A percentile compares a stretch with the other conserved stretches of the same genome.
phyloP scores from a whole-genome alignment of 2,888 invertebrate genomes.

The Mimas tiliae region DNA sequence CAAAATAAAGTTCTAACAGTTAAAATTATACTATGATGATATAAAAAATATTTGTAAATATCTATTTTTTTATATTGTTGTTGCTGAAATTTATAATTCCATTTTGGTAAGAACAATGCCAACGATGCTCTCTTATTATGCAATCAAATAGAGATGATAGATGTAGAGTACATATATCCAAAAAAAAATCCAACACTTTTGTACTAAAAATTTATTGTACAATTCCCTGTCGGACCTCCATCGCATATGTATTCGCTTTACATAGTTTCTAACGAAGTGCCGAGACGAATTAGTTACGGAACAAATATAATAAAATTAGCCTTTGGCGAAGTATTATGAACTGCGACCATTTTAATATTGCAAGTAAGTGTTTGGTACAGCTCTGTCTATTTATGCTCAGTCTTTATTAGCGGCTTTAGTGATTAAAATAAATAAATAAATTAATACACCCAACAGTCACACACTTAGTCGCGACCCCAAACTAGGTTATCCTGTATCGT shows the following conservation, averaged over 20 bases:
- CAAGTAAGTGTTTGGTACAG: neutral
- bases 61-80: too few species aligned
- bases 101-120: too few species aligned
- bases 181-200: neutral
- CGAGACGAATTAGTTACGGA: slow-evolving; percentile 6
- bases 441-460: too few species aligned
- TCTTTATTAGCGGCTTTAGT: too few species aligned
- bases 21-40: too few species aligned
- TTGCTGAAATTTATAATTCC: too few species aligned
- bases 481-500: too few species aligned
- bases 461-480: too few species aligned
- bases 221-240: neutral
- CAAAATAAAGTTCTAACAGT: too few species aligned
- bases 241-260: neutral
- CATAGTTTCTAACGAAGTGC: slow-evolving; percentile 10
- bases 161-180: neutral
- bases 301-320: slow-evolving; percentile 7
- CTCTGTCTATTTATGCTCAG: neutral
- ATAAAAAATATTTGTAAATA: too few species aligned
- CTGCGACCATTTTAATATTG: slow-evolving; percentile 2
- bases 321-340: neutral
- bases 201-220: neutral
- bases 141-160: neutral
- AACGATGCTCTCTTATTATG: too few species aligned
- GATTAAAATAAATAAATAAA: too few species aligned